A percentile compares a stretch with the other conserved stretches of the same genome.
Evolutionary conservation across 2,888 invertebrate genomes (phyloP).

Genomic region (Lysandra bellargus): DNA sequence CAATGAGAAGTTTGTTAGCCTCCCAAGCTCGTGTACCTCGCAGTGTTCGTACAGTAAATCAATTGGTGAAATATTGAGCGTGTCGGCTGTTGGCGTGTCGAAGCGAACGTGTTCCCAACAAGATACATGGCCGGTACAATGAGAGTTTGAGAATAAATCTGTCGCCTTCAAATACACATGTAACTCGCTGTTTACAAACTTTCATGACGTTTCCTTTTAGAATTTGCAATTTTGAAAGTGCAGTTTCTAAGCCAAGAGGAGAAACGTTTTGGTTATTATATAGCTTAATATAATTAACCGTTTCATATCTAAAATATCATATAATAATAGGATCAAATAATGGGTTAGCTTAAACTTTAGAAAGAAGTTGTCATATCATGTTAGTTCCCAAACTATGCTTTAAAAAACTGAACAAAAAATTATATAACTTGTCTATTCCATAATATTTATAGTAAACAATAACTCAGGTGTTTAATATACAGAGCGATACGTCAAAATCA

Average conservation of each 20-base stretch:
- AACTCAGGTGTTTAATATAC: slow-evolving; percentile 59
- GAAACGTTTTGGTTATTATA: not conserved
- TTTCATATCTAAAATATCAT: not conserved
- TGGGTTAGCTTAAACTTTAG: too few relatives aligned
- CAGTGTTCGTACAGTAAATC: slow-evolving; percentile 13
- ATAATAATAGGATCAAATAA: too few relatives aligned
- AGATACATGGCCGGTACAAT: slow-evolving; percentile 40
- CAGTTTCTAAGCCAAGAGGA: not conserved
- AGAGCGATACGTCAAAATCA: slow-evolving; percentile 74
- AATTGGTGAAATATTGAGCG: slow-evolving; percentile 30
- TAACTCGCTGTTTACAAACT: slow-evolving; percentile 51
- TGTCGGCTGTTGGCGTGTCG: slow-evolving; percentile 26
- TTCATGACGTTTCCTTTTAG: slow-evolving; percentile 43
- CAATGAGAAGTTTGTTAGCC: not conserved
- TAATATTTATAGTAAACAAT: slow-evolving; percentile 50
- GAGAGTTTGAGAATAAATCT: slow-evolving; percentile 47
- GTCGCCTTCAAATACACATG: slow-evolving; percentile 45
- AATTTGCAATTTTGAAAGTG: not conserved
- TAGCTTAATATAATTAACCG: not conserved
- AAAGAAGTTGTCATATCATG: not conserved
- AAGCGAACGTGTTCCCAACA: slow-evolving; percentile 24
- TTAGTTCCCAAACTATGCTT: not conserved
- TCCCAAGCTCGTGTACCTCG: slow-evolving; percentile 9
- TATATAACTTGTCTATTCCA: not conserved
- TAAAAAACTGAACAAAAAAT: not conserved